phyloP scores from a whole-genome alignment of 2,888 invertebrate genomes.

The Lasioglossum malachurum region DNA sequence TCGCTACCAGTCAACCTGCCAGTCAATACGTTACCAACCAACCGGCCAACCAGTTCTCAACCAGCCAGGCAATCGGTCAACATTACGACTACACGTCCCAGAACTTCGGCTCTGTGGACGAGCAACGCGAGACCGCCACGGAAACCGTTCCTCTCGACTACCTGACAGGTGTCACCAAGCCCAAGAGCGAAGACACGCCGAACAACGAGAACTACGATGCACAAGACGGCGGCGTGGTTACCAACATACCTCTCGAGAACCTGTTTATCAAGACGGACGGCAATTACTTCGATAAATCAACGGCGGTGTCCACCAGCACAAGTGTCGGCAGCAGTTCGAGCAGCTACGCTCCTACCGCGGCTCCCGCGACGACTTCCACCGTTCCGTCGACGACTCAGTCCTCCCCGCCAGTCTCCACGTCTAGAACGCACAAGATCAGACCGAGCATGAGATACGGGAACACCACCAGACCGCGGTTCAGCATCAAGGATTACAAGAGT shows the following conservation, averaged over 20 bases:
- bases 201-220: conserved; percentile 46
- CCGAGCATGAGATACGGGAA: conserved; percentile 82
- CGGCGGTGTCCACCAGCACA: conserved; percentile 56
- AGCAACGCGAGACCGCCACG: conserved; percentile 40
- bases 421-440: conserved; percentile 76
- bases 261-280: conserved; percentile 77
- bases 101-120: conserved; percentile 4
- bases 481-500: conserved; percentile 91
- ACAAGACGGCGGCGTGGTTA: conserved; percentile 50
- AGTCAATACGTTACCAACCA: conserved; percentile 45
- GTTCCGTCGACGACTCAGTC: conserved; percentile 50
- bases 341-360: conserved; percentile 60
- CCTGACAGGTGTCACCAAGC: conserved; percentile 45
- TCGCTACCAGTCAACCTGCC: conserved; percentile 42
- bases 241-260: conserved; percentile 75
- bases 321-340: conserved; percentile 27
- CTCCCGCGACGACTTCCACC: conserved; percentile 60
- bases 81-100: conserved; percentile 60
- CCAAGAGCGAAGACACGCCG: conserved; percentile 28
- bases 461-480: conserved; percentile 89
- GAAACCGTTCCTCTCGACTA: conserved; percentile 53
- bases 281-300: conserved; percentile 62
- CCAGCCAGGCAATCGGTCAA: conserved; percentile 47
- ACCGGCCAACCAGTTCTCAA: conserved; percentile 18
- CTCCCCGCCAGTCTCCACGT: conserved; percentile 56